Conservation (phyloP, 2,113 vertebrate species). For the Merops nubicus region DNA sequence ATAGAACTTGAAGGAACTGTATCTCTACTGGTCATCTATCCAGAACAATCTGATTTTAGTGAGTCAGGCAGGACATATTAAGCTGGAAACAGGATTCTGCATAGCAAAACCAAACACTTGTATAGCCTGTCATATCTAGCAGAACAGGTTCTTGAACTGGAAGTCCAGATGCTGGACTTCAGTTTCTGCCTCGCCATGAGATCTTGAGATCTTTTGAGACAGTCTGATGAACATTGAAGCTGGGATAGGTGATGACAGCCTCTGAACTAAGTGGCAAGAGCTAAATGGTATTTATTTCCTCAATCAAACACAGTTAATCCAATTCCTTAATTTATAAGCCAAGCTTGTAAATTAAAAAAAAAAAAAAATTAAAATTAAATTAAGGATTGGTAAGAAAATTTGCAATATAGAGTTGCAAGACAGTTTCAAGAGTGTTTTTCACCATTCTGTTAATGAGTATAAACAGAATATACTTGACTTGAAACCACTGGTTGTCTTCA, state of each 20-base stretch:
- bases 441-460: background rate
- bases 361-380: too few relatives aligned
- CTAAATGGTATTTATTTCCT: background rate
- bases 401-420: background rate
- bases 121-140: background rate
- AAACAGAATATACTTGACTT: background rate
- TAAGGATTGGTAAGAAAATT: background rate
- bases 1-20: background rate
- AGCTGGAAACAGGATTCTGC: background rate
- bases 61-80: background rate
- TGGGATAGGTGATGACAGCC: background rate
- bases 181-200: background rate
- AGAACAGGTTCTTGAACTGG: background rate
- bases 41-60: background rate
- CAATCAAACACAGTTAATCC: background rate
- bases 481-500: background rate
- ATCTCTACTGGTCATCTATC: background rate
- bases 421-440: background rate
- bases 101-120: background rate
- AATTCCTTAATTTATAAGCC: background rate
- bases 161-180: background rate
- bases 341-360: too few relatives aligned
- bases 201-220: background rate
- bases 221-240: background rate
- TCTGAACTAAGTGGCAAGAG: background rate